Percentiles rank a stretch among this genome's conserved stretches.
phyloP scores from a whole-genome alignment of 2,797 vertebrate species.

The Poeciliopsis turneri region DNA sequence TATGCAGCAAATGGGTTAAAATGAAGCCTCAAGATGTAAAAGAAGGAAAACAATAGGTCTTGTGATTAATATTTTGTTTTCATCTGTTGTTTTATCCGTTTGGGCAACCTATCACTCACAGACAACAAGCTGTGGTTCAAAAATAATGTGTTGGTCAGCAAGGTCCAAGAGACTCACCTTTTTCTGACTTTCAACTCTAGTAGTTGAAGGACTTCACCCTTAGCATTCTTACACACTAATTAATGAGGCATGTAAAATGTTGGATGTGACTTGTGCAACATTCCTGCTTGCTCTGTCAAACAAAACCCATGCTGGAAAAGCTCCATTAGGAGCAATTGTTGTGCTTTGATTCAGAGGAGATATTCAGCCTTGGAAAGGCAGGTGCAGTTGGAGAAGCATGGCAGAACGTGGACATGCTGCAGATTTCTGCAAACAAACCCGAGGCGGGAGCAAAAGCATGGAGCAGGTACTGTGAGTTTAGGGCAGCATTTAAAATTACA shows the following conservation, averaged over 20 bases:
- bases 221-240: not conserved
- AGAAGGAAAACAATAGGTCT: not conserved
- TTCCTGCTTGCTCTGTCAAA: conserved; percentile 8
- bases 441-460: not conserved
- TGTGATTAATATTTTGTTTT: not conserved
- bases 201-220: not conserved
- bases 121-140: not conserved
- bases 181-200: not conserved
- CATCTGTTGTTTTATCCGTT: not conserved
- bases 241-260: conserved; percentile 12
- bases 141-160: not conserved
- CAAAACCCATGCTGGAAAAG: not conserved
- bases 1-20: not conserved
- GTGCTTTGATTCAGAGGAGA: conserved; percentile 29
- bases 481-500: conserved; percentile 5
- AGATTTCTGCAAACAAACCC: conserved; percentile 9
- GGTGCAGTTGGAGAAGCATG: conserved; percentile 21
- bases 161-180: not conserved
- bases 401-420: conserved; percentile 7
- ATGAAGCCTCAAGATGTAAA: not conserved
- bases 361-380: conserved; percentile 21
- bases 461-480: conserved; percentile 2
- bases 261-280: conserved; percentile 1
- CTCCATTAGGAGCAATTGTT: conserved; percentile 6
- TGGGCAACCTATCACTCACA: not conserved